phyloP scores from a whole-genome alignment of 2,113 vertebrate genomes.

The Hirundichthys speculiger region DNA sequence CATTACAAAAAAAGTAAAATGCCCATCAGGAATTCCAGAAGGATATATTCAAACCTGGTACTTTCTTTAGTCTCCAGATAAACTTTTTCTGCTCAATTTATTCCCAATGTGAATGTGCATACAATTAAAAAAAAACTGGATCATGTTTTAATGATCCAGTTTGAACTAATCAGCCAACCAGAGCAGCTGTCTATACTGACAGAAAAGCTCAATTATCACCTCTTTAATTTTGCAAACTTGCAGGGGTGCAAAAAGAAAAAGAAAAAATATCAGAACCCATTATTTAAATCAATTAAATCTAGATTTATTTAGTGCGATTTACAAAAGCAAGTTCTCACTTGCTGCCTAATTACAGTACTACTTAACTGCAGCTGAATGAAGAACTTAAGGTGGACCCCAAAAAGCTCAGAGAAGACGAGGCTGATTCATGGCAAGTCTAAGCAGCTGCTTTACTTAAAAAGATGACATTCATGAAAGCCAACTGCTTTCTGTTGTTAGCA shows the following conservation, averaged over 20 bases:
- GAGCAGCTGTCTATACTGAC: too few relatives aligned
- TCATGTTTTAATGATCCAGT: too few relatives aligned
- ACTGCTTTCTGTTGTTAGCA: slow-evolving; percentile 33
- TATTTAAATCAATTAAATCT: slow-evolving; percentile 65
- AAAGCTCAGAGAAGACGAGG: slow-evolving; percentile 55
- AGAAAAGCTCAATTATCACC: too few relatives aligned
- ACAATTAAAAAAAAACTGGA: too few relatives aligned
- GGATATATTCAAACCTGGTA: too few relatives aligned
- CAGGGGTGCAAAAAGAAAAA: slow-evolving; percentile 9
- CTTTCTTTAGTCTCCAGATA: too few relatives aligned
- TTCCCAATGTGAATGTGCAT: too few relatives aligned
- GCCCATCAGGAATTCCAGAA: too few relatives aligned
- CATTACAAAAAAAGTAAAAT: too few relatives aligned
- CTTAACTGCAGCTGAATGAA: slow-evolving; percentile 57
- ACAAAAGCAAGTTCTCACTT: slow-evolving; percentile 76
- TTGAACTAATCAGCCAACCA: too few relatives aligned
- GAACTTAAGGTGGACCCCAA: slow-evolving; percentile 52
- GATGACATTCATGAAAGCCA: slow-evolving; percentile 53
- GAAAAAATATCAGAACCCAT: slow-evolving; percentile 48
- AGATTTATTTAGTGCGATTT: slow-evolving; percentile 81
- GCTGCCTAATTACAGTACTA: slow-evolving; percentile 65
- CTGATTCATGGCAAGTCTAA: slow-evolving; percentile 49
- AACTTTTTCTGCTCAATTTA: too few relatives aligned
- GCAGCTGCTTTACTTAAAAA: slow-evolving; percentile 44
- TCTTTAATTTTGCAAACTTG: too few relatives aligned